Evolutionary conservation across 2,888 invertebrate species (phyloP).

Genomic region (Muschampia plurimacula): DNA sequence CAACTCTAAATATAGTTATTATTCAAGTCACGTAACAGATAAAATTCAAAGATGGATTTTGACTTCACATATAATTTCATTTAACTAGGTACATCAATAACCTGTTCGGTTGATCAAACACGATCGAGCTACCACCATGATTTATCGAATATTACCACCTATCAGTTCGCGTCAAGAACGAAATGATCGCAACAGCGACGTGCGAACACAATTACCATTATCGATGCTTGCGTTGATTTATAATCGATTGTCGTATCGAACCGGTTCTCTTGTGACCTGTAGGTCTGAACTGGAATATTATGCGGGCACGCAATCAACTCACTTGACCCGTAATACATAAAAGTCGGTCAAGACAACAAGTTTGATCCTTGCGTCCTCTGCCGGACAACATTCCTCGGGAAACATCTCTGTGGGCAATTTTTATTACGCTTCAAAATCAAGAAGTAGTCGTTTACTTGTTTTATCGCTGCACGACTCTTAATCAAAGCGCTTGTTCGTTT

Average conservation of each 20-base stretch:
- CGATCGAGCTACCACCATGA: slow-evolving; percentile 24
- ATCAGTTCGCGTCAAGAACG: slow-evolving; percentile 14
- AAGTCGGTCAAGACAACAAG: slow-evolving; percentile 69
- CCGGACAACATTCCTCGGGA: slow-evolving; percentile 58
- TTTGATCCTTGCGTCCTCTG: slow-evolving; percentile 67
- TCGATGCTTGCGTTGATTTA: slow-evolving; percentile 66
- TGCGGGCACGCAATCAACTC: slow-evolving; percentile 71
- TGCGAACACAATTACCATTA: slow-evolving; percentile 46
- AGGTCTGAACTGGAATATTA: slow-evolving; percentile 69
- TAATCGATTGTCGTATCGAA: slow-evolving; percentile 69
- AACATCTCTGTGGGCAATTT: slow-evolving; percentile 50
- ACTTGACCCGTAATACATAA: slow-evolving; percentile 74
- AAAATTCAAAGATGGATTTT: not conserved
- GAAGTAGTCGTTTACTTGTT: slow-evolving; percentile 14
- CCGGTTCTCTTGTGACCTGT: slow-evolving; percentile 61
- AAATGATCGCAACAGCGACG: slow-evolving; percentile 24
- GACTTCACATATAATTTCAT: slow-evolving; percentile 12
- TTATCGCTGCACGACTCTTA: slow-evolving; percentile 12
- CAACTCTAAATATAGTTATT: not conserved
- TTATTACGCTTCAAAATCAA: slow-evolving; percentile 47
- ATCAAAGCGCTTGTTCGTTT: not conserved
- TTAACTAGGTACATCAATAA: slow-evolving; percentile 4
- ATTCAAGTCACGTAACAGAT: not conserved
- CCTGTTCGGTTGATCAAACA: slow-evolving; percentile 23
- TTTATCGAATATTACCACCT: slow-evolving; percentile 29